phyloP scores from a whole-genome alignment of 92 coral and sea anemone genomes.

The Heteractis magnifica region DNA sequence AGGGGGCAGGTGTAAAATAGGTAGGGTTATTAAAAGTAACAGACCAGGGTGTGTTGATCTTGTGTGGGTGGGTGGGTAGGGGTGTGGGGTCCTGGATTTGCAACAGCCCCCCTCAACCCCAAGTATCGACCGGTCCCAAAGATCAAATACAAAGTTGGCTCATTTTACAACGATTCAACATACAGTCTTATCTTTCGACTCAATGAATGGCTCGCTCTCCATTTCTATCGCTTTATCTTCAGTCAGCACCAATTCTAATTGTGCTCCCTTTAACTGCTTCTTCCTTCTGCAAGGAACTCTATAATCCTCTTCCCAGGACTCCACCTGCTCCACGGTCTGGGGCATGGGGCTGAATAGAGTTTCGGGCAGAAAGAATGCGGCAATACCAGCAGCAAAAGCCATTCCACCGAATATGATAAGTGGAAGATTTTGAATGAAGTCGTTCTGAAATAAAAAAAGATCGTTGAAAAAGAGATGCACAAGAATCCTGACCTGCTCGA shows the following conservation, averaged over 20 bases:
- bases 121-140: too few relatives aligned
- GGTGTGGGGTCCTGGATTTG: too few relatives aligned
- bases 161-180: too few relatives aligned
- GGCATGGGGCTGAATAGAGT: slow-evolving; percentile 65
- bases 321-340: slow-evolving; percentile 67
- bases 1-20: too few relatives aligned
- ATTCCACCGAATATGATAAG: slow-evolving; percentile 46
- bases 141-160: too few relatives aligned
- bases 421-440: slow-evolving; percentile 50
- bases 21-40: too few relatives aligned
- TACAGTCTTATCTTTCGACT: too few relatives aligned
- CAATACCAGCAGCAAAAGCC: slow-evolving; percentile 56
- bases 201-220: not conserved
- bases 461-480: not conserved
- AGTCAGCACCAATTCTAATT: not conserved
- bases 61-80: too few relatives aligned
- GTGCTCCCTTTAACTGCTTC: not conserved
- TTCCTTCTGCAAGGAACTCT: slow-evolving; percentile 30
- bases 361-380: slow-evolving; percentile 55
- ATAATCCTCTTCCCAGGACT: slow-evolving; percentile 58
- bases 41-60: too few relatives aligned
- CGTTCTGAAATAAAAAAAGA: slow-evolving; percentile 25
- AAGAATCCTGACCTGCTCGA: not conserved
- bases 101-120: too few relatives aligned
- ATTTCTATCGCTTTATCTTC: not conserved